Evolutionary conservation across 2,797 vertebrate genomes (phyloP).

Genomic region (Hafferia zeledoni): DNA sequence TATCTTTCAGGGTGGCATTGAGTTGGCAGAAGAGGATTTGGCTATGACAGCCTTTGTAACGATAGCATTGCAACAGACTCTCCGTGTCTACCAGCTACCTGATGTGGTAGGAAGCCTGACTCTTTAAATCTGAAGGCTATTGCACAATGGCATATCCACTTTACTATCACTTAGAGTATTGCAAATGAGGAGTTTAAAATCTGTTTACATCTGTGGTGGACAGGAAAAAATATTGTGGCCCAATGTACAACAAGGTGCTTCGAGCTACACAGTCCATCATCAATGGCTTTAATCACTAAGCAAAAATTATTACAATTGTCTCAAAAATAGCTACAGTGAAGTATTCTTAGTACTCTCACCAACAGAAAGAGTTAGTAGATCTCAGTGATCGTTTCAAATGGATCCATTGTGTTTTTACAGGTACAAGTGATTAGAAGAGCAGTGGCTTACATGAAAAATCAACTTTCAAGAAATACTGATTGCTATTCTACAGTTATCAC

Average conservation of each 20-base stretch:
- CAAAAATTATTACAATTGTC: neutral
- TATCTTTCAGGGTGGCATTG: conserved; percentile 71
- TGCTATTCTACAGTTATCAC: conserved; percentile 69
- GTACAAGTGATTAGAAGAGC: conserved; percentile 14
- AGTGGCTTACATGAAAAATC: conserved; percentile 44
- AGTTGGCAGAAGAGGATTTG: conserved; percentile 53
- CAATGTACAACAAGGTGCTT: neutral
- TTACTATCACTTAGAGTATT: neutral
- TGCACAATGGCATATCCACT: neutral
- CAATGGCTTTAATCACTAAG: neutral
- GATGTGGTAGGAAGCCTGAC: conserved; percentile 56
- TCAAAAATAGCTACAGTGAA: neutral
- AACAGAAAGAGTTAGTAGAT: neutral
- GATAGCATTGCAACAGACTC: conserved; percentile 60
- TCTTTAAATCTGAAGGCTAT: neutral
- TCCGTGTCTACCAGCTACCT: neutral
- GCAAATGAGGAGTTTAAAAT: neutral
- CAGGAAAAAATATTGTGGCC: rapidly evolving
- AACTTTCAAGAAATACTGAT: conserved; percentile 25
- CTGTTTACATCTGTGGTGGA: neutral
- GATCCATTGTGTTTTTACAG: conserved; percentile 38
- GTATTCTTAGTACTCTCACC: neutral
- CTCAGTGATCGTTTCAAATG: neutral
- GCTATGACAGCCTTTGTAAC: conserved; percentile 76
- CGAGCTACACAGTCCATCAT: rapidly evolving